A percentile compares a stretch with the other conserved stretches of the same genome.
Evolutionary conservation across 2,113 vertebrate species (phyloP).

Genomic region (Pseudois nayaur): DNA sequence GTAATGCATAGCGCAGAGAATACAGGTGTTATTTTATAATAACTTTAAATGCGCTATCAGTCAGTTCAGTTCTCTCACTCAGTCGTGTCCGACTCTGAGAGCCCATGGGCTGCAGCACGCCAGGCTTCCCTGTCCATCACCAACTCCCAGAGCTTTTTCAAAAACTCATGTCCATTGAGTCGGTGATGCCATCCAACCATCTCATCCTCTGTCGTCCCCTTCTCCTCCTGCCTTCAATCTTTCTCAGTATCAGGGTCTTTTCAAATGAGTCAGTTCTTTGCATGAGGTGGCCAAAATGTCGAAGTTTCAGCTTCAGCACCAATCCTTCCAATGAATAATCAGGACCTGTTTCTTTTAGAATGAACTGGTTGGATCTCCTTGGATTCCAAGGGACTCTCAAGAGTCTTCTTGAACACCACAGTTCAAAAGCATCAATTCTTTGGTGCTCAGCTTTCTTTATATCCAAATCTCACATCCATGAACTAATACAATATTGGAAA

Average conservation of each 20-base stretch:
- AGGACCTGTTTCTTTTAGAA: background rate
- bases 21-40: background rate
- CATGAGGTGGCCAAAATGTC: background rate
- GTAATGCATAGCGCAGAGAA: background rate
- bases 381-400: background rate
- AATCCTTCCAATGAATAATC: background rate
- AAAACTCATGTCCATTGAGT: background rate
- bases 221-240: background rate
- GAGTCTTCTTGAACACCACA: background rate
- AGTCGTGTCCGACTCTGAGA: background rate
- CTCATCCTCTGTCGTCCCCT: background rate
- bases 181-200: background rate
- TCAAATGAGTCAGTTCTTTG: background rate
- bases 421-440: background rate
- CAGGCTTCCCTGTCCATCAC: background rate
- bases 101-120: rapidly evolving
- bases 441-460: background rate
- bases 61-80: background rate
- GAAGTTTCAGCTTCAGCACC: background rate
- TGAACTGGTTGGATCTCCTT: background rate
- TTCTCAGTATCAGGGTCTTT: background rate
- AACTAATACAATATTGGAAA: background rate
- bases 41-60: background rate
- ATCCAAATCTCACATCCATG: background rate
- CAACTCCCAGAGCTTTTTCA: background rate